Percentiles rank a stretch among this genome's conserved stretches.
Conservation (phyloP, 37 sponge, comb jelly and placozoan species). For the Tethya wilhelma region DNA sequence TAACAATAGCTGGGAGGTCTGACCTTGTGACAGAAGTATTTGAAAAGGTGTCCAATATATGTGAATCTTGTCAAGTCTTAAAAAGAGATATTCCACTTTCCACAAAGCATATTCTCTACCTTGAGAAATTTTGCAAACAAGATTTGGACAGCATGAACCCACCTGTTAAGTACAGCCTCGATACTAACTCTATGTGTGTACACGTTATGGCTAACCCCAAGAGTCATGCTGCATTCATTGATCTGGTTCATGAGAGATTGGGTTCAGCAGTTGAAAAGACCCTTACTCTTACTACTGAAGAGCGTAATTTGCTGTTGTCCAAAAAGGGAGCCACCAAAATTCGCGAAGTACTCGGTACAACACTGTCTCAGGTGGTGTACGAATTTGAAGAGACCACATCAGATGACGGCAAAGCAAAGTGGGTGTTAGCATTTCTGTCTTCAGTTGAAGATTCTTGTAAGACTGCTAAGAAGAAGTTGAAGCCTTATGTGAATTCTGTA, state of each 20-base stretch:
- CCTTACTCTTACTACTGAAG: background rate
- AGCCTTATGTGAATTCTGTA: background rate
- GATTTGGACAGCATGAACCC: background rate
- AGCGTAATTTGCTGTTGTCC: conserved; percentile 5
- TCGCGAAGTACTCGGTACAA: background rate
- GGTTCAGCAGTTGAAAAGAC: background rate
- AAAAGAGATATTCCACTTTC: background rate
- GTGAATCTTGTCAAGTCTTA: background rate
- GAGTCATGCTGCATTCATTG: background rate
- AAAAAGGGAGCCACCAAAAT: conserved; percentile 4
- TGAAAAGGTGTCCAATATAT: background rate
- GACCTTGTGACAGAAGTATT: background rate
- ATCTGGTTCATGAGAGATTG: background rate
- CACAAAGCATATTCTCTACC: conserved; percentile 9
- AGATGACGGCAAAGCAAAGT: too few species aligned
- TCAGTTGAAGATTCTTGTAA: background rate
- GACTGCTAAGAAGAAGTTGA: background rate
- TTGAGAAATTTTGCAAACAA: conserved; percentile 20
- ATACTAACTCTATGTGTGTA: background rate
- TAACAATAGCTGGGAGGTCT: conserved; percentile 4
- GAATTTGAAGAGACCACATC: conserved; percentile 7
- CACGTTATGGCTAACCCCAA: background rate
- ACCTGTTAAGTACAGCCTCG: background rate
- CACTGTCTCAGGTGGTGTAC: background rate
- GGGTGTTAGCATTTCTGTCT: conserved; percentile 4